Conservation (phyloP, 2,888 invertebrate species). For the Hartigia nigra region DNA sequence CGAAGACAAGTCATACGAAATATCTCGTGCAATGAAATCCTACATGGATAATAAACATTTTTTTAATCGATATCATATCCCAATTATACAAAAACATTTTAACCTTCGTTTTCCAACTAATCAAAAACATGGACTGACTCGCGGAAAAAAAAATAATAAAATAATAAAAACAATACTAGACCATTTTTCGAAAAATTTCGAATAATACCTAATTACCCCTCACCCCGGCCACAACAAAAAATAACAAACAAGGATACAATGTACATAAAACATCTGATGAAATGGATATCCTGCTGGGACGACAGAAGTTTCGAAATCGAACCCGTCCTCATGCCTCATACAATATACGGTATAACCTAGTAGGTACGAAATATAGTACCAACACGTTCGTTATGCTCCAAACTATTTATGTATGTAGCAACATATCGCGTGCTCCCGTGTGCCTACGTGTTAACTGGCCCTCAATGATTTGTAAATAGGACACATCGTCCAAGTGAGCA, state of each 20-base stretch:
- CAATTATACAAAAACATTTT: neutral
- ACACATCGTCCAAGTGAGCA: neutral
- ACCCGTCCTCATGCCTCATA: constrained; percentile 9
- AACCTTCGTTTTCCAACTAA: neutral
- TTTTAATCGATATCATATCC: too few species aligned
- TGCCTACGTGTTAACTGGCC: constrained; percentile 16
- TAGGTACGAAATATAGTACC: neutral
- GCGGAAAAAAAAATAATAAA: too few species aligned
- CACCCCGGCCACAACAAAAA: neutral
- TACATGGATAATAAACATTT: neutral
- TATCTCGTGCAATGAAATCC: neutral
- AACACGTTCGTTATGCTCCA: neutral
- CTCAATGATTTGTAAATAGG: constrained; percentile 24
- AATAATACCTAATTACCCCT: neutral
- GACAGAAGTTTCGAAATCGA: constrained; percentile 38
- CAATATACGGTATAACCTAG: neutral
- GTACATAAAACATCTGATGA: neutral
- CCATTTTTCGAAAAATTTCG: neutral
- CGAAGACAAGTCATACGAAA: neutral
- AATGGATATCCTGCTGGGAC: neutral
- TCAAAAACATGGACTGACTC: too few species aligned
- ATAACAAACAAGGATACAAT: neutral
- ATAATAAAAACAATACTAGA: neutral
- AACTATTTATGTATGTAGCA: neutral
- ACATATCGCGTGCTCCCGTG: constrained; percentile 1